Conservation (phyloP, 1,140 invertebrate species). For the Nephotettix cincticeps region DNA sequence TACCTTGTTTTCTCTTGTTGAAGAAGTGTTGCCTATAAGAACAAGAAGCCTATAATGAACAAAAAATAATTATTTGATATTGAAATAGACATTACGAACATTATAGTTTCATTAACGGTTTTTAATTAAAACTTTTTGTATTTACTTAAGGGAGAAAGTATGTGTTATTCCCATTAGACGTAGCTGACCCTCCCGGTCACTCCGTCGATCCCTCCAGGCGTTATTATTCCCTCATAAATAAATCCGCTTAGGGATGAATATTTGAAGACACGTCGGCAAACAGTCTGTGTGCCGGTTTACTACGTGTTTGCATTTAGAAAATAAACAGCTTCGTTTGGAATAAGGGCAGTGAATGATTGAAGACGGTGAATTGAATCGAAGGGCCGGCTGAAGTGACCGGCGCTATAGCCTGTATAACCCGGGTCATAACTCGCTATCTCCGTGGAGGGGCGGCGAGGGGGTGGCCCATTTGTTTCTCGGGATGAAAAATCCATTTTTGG, state of each 20-base stretch:
- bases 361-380: not conserved
- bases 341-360: not conserved
- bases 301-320: not conserved
- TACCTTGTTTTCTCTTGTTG: too few species aligned
- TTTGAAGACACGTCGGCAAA: conserved; percentile 8
- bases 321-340: conserved; percentile 9
- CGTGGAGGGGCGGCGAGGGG: too few species aligned
- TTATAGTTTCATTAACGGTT: too few species aligned
- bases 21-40: too few species aligned
- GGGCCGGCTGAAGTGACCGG: not conserved
- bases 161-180: too few species aligned
- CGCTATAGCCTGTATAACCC: too few species aligned
- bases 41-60: too few species aligned
- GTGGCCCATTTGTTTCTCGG: not conserved
- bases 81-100: too few species aligned
- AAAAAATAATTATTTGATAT: too few species aligned
- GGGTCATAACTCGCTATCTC: not conserved
- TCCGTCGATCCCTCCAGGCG: not conserved
- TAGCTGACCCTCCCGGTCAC: too few species aligned
- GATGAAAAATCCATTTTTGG: conserved; percentile 4
- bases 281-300: not conserved
- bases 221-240: conserved; percentile 13
- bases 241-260: conserved; percentile 1
- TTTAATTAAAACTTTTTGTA: too few species aligned
- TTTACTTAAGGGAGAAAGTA: too few species aligned